A percentile compares a stretch with the other conserved stretches of the same genome.
Conservation (phyloP, 1,140 invertebrate genomes). For the Radopholus similis region DNA sequence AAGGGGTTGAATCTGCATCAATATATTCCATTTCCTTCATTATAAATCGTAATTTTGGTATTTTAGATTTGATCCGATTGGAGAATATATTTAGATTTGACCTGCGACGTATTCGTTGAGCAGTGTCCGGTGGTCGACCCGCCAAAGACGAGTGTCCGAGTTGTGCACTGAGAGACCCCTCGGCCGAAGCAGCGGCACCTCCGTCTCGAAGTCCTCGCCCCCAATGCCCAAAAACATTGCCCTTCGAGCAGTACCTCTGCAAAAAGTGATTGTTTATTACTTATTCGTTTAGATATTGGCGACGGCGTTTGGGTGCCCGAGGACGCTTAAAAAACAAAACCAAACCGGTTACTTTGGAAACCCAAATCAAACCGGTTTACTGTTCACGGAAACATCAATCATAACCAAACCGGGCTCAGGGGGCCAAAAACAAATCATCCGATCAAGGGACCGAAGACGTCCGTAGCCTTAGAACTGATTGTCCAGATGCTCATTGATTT, state of each 20-base stretch:
- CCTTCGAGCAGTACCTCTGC: slow-evolving; percentile 1
- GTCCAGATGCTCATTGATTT: too few relatives aligned
- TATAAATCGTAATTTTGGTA: neutral
- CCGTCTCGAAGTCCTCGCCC: slow-evolving; percentile 14
- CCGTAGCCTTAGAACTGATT: too few relatives aligned
- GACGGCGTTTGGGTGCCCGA: neutral
- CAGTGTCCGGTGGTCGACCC: slow-evolving; percentile 19
- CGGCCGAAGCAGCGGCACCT: slow-evolving; percentile 28
- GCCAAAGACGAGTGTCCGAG: slow-evolving; percentile 38
- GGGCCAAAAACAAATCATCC: too few relatives aligned
- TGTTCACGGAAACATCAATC: too few relatives aligned
- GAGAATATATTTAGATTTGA: neutral
- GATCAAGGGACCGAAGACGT: too few relatives aligned
- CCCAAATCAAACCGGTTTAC: too few relatives aligned
- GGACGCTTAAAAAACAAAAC: too few relatives aligned
- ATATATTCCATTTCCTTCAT: neutral
- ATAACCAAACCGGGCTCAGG: too few relatives aligned
- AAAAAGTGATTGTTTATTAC: neutral
- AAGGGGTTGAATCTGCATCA: too few relatives aligned
- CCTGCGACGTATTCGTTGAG: slow-evolving; percentile 24
- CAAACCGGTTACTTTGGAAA: too few relatives aligned
- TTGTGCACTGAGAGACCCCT: slow-evolving; percentile 22
- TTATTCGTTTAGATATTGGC: too few relatives aligned
- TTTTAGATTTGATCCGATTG: neutral
- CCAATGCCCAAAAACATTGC: slow-evolving; percentile 6